phyloP scores from a whole-genome alignment of 2,888 invertebrate species.

The Dysmachus trigonus region DNA sequence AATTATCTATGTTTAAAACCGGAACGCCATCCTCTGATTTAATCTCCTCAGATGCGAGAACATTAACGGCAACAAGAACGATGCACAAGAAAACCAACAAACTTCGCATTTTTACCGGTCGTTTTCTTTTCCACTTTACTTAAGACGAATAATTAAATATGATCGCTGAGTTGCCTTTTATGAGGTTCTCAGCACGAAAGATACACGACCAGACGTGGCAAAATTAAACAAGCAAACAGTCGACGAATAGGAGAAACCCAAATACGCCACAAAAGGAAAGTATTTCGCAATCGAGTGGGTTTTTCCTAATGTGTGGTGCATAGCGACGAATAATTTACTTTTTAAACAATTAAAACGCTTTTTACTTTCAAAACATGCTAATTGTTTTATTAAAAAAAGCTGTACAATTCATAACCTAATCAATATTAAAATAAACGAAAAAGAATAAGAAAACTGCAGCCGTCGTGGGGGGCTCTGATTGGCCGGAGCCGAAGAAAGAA shows the following conservation, averaged over 20 bases:
- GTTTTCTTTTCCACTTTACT: neutral
- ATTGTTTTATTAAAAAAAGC: neutral
- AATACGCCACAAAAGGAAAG: neutral
- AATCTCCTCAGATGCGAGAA: conserved; percentile 67
- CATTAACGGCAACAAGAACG: conserved; percentile 38
- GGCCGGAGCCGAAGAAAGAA: neutral
- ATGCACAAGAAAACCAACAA: conserved; percentile 40
- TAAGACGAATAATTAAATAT: neutral
- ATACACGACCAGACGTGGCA: neutral
- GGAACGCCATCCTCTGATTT: conserved; percentile 87
- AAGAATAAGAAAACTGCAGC: neutral
- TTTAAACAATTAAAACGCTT: neutral
- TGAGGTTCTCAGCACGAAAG: neutral
- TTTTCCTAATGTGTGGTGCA: neutral
- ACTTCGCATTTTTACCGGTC: conserved; percentile 31
- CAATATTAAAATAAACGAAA: neutral
- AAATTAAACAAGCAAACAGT: neutral
- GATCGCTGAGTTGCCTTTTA: neutral
- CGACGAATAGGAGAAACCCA: neutral
- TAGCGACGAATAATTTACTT: neutral
- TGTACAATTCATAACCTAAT: neutral
- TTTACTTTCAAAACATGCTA: neutral
- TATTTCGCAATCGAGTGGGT: neutral
- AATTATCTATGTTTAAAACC: conserved; percentile 88
- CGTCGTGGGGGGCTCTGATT: neutral